Percentiles rank a stretch among this genome's conserved stretches.
phyloP scores from a whole-genome alignment of 1,140 invertebrate species.

The Tetraneura akinire region DNA sequence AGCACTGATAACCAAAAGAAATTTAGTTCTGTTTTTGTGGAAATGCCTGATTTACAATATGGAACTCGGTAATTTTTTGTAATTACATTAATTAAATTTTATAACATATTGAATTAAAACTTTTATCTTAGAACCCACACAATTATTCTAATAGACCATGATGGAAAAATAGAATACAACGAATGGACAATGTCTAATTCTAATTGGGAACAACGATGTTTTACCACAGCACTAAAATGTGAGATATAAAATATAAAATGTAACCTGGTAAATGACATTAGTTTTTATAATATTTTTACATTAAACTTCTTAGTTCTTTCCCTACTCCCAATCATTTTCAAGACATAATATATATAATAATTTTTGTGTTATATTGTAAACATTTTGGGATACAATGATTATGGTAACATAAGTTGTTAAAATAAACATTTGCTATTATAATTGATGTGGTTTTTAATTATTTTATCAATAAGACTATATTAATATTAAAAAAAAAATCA shows the following conservation, averaged over 20 bases:
- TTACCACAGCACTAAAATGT: background rate
- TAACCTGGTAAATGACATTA: too few relatives aligned
- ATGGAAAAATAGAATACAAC: constrained; percentile 46
- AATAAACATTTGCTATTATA: too few relatives aligned
- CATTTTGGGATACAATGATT: too few relatives aligned
- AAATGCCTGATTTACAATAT: constrained; percentile 19
- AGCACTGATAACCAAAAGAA: constrained; percentile 11
- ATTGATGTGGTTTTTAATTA: too few relatives aligned
- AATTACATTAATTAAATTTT: background rate
- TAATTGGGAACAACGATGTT: constrained; percentile 30
- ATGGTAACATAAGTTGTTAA: too few relatives aligned
- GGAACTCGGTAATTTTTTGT: constrained; percentile 18
- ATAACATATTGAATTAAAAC: background rate
- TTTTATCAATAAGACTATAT: too few relatives aligned
- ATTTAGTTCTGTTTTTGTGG: constrained; percentile 38
- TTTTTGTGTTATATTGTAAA: too few relatives aligned
- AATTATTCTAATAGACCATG: constrained; percentile 23
- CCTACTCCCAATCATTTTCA: too few relatives aligned
- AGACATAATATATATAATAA: too few relatives aligned
- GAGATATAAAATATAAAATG: background rate
- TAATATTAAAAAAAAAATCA: too few relatives aligned
- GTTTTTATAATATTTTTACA: too few relatives aligned
- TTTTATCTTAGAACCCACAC: constrained; percentile 44
- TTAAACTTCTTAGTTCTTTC: too few relatives aligned
- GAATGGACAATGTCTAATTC: constrained; percentile 20